Conservation (phyloP, 2,888 invertebrate species). For the Habrosyne pyritoides region DNA sequence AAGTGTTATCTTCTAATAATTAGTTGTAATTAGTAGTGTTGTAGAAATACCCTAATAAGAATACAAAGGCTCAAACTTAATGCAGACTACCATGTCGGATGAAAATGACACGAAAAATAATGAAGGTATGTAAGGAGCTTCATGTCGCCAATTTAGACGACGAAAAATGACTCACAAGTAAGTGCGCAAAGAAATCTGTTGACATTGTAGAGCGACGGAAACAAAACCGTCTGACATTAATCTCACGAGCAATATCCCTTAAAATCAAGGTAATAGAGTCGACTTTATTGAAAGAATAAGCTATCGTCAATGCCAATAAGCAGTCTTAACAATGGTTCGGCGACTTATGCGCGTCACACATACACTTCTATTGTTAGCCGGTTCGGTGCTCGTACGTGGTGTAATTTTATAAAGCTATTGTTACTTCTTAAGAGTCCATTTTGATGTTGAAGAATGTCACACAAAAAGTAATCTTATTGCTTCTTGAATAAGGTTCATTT, state of each 20-base stretch:
- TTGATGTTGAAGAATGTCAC: too few relatives aligned
- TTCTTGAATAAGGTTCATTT: too few relatives aligned
- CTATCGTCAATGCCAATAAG: slow-evolving; percentile 23
- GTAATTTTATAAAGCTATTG: slow-evolving; percentile 37
- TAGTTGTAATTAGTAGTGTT: too few relatives aligned
- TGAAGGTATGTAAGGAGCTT: background rate
- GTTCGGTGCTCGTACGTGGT: slow-evolving; percentile 23
- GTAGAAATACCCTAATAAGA: background rate
- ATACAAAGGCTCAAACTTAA: background rate
- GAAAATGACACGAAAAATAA: background rate
- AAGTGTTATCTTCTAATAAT: too few relatives aligned
- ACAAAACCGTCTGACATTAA: background rate
- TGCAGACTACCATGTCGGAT: background rate
- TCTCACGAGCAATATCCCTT: background rate
- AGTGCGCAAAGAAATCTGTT: slow-evolving; percentile 10
- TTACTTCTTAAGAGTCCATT: too few relatives aligned
- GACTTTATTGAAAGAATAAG: slow-evolving; percentile 2
- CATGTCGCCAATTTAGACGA: background rate
- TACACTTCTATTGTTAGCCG: slow-evolving; percentile 26
- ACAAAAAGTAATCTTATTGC: too few relatives aligned
- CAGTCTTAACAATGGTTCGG: slow-evolving; percentile 29
- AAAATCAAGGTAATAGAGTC: background rate
- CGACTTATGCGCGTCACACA: slow-evolving; percentile 31
- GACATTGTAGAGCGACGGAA: slow-evolving; percentile 9
- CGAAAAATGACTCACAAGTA: slow-evolving; percentile 4